phyloP scores from a whole-genome alignment of 2,113 vertebrate genomes.

The Cathartes aura region DNA sequence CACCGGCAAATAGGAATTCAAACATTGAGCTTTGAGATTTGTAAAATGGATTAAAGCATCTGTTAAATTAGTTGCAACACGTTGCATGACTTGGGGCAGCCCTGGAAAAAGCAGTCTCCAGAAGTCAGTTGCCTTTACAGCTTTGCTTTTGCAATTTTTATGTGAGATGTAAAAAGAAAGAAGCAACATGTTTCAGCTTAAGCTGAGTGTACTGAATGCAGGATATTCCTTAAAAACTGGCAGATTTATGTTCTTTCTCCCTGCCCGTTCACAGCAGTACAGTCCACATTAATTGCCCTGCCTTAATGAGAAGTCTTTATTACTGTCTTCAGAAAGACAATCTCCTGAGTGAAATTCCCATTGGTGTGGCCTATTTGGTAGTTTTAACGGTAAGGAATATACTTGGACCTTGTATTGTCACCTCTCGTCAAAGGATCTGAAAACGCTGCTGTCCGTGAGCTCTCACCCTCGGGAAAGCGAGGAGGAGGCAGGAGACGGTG shows the following conservation, averaged over 20 bases:
- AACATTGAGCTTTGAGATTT: not conserved
- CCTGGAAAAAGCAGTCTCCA: not conserved
- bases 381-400: not conserved
- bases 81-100: not conserved
- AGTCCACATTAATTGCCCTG: not conserved
- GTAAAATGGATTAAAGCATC: not conserved
- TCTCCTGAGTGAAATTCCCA: no score
- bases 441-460: fast-evolving
- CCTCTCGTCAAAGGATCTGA: not conserved
- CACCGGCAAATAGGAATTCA: not conserved
- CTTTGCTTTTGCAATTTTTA: not conserved
- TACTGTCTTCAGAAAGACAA: not conserved
- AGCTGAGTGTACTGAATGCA: not conserved
- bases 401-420: not conserved
- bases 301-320: not conserved
- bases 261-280: not conserved
- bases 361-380: not conserved
- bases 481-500: not conserved
- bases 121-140: not conserved
- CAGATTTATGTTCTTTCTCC: not conserved
- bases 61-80: not conserved
- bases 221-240: not conserved
- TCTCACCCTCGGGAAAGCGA: fast-evolving
- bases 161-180: not conserved
- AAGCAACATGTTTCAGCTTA: not conserved